Conservation (phyloP, 2,797 vertebrate genomes). For the Crenichthys baileyi region DNA sequence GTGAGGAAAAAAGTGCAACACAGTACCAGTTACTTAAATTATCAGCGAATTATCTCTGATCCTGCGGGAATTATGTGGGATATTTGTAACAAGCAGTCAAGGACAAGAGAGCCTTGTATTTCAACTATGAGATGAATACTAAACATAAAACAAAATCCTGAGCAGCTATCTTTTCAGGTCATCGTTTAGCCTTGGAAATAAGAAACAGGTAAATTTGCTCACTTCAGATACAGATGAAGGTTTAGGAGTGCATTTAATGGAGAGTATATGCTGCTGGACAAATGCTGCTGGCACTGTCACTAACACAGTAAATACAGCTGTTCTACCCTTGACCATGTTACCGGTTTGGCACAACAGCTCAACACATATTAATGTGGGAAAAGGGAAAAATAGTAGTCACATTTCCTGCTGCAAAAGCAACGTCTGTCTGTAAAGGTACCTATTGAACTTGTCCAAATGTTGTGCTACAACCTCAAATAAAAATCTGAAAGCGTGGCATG, state of each 20-base stretch:
- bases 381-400: slow-evolving; percentile 36
- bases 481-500: not conserved
- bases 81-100: slow-evolving; percentile 79
- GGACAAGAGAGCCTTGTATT: slow-evolving; percentile 78
- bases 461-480: not conserved
- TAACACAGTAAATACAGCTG: slow-evolving; percentile 65
- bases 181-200: slow-evolving; percentile 73
- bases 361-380: slow-evolving; percentile 35
- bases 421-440: not conserved
- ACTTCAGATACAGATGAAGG: slow-evolving; percentile 32
- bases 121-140: slow-evolving; percentile 76
- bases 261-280: slow-evolving; percentile 51
- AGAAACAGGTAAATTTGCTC: slow-evolving; percentile 58
- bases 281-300: slow-evolving; percentile 61
- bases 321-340: slow-evolving; percentile 60
- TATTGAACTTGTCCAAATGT: not conserved
- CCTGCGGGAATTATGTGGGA: slow-evolving; percentile 79
- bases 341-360: slow-evolving; percentile 54
- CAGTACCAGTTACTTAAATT: slow-evolving; percentile 79
- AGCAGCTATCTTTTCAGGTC: slow-evolving; percentile 74
- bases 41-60: slow-evolving; percentile 78
- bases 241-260: slow-evolving; percentile 26
- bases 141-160: slow-evolving; percentile 63
- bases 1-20: slow-evolving; percentile 68
- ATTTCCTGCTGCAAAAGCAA: slow-evolving; percentile 36